Base-by-base conservation (phyloP, 2,113 vertebrate genomes). In the Thalassoma bifasciatum region DNA sequence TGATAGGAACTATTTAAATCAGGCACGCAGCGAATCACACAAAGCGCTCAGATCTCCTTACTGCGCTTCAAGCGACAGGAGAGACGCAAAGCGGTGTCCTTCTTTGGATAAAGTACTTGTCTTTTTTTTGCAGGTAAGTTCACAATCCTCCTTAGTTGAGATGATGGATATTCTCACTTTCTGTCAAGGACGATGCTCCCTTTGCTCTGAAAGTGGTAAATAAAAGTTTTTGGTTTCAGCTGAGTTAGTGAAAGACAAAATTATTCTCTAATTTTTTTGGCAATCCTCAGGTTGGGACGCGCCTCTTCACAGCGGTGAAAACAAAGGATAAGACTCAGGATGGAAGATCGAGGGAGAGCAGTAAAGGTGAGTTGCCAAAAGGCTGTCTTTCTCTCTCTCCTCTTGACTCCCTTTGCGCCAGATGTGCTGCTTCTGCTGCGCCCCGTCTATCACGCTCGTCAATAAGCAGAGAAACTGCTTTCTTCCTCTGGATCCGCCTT, bases 301-400 rank as follows among this genome's bases (percentile, higher is more conserved):
- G 82, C 24, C 80, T 51, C 60, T 72, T 59, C 67, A 72, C 88
- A 90, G 79, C 78, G 82, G 85, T 22, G 76, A 90, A 90, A 85
- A 88, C 44, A 61, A 56, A 59, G 81, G 67, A 77, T 62, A 63
- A 60, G 66, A 57, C 71, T 63, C 42, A 4, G 42, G 21, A 22
- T 12, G 34, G 61, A 91, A 66, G 67, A 76, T 75, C 70, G 44
- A 65, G 44, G n/a, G 69, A 78, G 64, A 61, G 76, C 73, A 83
- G 86, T 77, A 88, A 92, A 87, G 95, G 95, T 97, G 94, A 96
- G 95, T 95, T 92, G 86, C 89, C 89, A 89, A 86, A 30, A 83
- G 51, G 78, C 67, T 81, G 51, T 82, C 78, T 74, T 13, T 75
- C 75, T 78, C 86, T 78, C 86, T 91, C 91, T 84, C 88, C 81